Evolutionary conservation across 1,140 invertebrate genomes (phyloP).

Genomic region (Mizuhopecten yessoensis): DNA sequence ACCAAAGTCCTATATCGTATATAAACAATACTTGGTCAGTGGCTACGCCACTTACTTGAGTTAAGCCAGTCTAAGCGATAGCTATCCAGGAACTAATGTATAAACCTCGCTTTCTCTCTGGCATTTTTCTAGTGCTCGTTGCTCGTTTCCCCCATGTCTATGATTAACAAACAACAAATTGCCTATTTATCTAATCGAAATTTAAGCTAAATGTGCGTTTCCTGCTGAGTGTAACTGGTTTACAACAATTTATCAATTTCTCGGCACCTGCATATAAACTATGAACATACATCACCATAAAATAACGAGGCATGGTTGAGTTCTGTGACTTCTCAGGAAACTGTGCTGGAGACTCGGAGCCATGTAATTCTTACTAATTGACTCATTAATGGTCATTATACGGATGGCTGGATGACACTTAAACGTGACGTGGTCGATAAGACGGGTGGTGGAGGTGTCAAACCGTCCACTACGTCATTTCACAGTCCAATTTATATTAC

Average conservation of each 20-base stretch:
- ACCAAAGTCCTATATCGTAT: no score
- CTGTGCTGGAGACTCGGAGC: not conserved
- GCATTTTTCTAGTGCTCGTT: not conserved
- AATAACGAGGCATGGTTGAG: not conserved
- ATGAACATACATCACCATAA: not conserved
- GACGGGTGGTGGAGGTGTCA: slow-evolving; percentile 29
- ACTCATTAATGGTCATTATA: slow-evolving; percentile 44
- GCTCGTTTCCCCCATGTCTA: not conserved
- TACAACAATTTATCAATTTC: slow-evolving; percentile 40
- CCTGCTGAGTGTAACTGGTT: slow-evolving; percentile 40
- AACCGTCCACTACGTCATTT: not conserved
- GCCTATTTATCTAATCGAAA: slow-evolving; percentile 52
- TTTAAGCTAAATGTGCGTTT: slow-evolving; percentile 39
- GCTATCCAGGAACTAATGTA: not conserved
- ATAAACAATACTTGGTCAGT: no score
- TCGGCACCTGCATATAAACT: slow-evolving; percentile 27
- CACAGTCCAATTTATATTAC: slow-evolving; percentile 17
- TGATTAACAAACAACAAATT: slow-evolving; percentile 48
- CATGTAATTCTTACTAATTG: slow-evolving; percentile 43
- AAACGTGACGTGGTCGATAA: not conserved
- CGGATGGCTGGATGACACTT: slow-evolving; percentile 8
- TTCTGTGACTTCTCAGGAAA: not conserved
- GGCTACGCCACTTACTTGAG: not conserved
- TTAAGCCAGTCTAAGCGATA: not conserved
- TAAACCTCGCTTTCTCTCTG: not conserved